Evolutionary conservation across 92 coral and sea anemone genomes (phyloP).

Genomic region (Bergia sp.): DNA sequence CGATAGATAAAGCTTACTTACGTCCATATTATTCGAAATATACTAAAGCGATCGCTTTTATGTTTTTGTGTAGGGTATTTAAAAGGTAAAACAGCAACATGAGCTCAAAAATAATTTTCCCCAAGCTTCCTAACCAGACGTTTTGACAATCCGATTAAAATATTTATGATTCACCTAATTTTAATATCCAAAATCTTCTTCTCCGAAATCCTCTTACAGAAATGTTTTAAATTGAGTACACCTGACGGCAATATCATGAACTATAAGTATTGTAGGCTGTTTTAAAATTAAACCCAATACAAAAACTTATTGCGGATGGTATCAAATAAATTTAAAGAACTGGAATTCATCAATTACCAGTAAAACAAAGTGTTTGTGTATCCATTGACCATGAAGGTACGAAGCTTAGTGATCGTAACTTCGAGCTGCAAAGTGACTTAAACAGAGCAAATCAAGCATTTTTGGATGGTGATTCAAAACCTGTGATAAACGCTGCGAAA

Average conservation of each 20-base stretch:
- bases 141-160: too few relatives aligned
- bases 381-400: conserved; percentile 40
- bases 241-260: too few relatives aligned
- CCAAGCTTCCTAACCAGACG: too few relatives aligned
- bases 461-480: conserved; percentile 29
- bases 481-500: conserved; percentile 40
- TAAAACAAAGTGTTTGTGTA: conserved; percentile 56
- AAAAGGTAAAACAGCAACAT: conserved; percentile 6
- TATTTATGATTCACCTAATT: too few relatives aligned
- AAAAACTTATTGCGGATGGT: conserved; percentile 61
- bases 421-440: conserved; percentile 54
- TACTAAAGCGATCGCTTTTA: too few relatives aligned
- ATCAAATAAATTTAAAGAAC: conserved; percentile 51
- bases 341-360: conserved; percentile 53
- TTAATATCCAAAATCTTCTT: too few relatives aligned
- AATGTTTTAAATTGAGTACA: too few relatives aligned
- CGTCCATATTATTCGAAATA: too few relatives aligned
- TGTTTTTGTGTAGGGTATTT: conserved; percentile 2
- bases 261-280: too few relatives aligned
- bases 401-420: conserved; percentile 44
- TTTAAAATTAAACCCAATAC: too few relatives aligned
- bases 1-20: too few relatives aligned
- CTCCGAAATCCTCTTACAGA: too few relatives aligned
- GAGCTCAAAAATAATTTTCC: neutral
- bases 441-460: conserved; percentile 23